Percentiles rank a stretch among this genome's conserved stretches.
Conservation (phyloP, 2,888 invertebrate species). For the Cloeon dipterum region DNA sequence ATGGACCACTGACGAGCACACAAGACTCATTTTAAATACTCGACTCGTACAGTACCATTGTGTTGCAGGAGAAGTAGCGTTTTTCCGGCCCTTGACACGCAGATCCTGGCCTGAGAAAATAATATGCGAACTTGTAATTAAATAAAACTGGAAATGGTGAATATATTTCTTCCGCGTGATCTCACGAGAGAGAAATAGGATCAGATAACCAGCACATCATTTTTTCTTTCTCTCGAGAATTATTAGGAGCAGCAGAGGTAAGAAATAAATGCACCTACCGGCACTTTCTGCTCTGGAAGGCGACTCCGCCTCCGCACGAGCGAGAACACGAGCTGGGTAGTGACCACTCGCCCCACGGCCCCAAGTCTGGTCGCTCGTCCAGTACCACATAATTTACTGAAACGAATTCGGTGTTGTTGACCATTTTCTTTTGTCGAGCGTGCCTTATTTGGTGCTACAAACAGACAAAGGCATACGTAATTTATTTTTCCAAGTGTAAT, state of each 20-base stretch:
- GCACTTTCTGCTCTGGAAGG: slow-evolving; percentile 62
- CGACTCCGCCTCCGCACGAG: slow-evolving; percentile 82
- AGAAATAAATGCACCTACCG: no score
- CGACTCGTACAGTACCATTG: slow-evolving; percentile 32
- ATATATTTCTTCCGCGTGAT: no score
- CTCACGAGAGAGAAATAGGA: no score
- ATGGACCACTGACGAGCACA: not conserved
- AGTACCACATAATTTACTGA: no score
- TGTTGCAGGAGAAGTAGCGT: slow-evolving; percentile 77
- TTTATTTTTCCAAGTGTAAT: no score
- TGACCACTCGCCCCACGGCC: slow-evolving; percentile 68
- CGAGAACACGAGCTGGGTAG: slow-evolving; percentile 65
- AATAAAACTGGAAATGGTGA: slow-evolving; percentile 1
- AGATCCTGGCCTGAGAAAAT: slow-evolving; percentile 36
- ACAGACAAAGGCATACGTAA: no score
- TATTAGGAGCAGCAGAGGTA: no score
- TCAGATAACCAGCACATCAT: no score
- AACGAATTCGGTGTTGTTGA: no score
- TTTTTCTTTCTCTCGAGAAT: no score
- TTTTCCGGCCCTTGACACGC: slow-evolving; percentile 27
- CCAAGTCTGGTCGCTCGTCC: slow-evolving; percentile 33
- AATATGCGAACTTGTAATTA: not conserved
- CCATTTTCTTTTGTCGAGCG: no score
- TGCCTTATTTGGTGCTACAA: no score
- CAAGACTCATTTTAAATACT: not conserved